A percentile compares a stretch with the other conserved stretches of the same genome.
These are phyloP conservation scores for Tylochromis polylepis DNA, from an alignment of 2,113 vertebrate genomes.

Conservation along the genomic window DNA sequence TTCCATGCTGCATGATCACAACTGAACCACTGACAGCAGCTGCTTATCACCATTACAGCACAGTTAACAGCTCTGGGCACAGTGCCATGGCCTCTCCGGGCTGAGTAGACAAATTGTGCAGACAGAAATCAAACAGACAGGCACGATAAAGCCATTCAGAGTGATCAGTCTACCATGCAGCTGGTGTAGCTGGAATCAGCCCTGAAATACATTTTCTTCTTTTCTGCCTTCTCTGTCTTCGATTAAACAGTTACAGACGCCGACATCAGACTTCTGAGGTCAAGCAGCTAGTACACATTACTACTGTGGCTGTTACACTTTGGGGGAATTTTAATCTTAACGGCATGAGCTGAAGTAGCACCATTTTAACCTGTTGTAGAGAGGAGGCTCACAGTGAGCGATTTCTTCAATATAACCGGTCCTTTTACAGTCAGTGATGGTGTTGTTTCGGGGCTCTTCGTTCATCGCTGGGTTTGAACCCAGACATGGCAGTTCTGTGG, in stretches of 20 bases:
- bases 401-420: neutral
- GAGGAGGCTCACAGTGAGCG: neutral
- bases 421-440: neutral
- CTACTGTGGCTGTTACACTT: neutral
- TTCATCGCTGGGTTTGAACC: neutral
- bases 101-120: constrained; percentile 24
- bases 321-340: neutral
- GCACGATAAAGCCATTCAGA: constrained; percentile 51
- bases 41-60: neutral
- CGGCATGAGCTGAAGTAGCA: neutral
- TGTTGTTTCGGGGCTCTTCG: neutral
- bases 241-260: neutral
- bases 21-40: neutral
- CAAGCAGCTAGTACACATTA: neutral
- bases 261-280: neutral
- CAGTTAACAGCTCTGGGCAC: constrained; percentile 10
- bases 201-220: neutral
- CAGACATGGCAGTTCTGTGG: neutral
- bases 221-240: accelerated
- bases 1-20: neutral
- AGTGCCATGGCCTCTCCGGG: neutral
- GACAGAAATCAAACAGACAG: constrained; percentile 59
- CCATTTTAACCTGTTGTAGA: neutral
- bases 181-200: neutral
- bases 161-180: constrained; percentile 42